Evolutionary conservation across 2,113 vertebrate genomes (phyloP).

Genomic region (Acanthisitta chloris): DNA sequence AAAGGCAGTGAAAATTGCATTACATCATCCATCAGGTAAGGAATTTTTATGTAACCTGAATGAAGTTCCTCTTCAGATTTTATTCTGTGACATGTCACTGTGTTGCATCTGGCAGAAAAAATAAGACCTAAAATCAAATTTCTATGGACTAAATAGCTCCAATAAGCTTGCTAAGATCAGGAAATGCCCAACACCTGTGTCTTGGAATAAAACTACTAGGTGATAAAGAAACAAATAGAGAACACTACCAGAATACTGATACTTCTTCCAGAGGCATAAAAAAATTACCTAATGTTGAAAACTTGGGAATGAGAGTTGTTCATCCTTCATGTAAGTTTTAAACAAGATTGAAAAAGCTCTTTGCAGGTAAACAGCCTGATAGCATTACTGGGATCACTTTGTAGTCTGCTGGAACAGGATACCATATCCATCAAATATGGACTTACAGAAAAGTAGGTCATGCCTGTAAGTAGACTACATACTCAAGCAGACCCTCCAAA

Average conservation of each 20-base stretch:
- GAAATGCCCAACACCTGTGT: neutral
- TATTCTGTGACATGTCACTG: constrained; percentile 1
- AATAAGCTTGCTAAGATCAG: neutral
- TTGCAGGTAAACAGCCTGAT: neutral
- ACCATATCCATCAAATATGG: neutral
- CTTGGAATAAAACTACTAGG: neutral
- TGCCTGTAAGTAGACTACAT: neutral
- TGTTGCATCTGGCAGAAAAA: neutral
- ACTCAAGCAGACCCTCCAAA: neutral
- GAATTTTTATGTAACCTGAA: constrained; percentile 18
- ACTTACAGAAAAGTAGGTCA: neutral
- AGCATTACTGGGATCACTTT: neutral
- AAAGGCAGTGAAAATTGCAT: neutral
- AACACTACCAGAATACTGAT: neutral
- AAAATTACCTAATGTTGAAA: neutral
- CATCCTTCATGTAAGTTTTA: neutral
- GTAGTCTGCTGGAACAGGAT: neutral
- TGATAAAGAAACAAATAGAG: neutral
- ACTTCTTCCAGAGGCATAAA: neutral
- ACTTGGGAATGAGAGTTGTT: neutral
- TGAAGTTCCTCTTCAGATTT: neutral
- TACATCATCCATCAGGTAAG: neutral
- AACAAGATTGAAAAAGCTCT: neutral
- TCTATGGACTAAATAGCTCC: neutral
- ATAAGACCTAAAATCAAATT: neutral